phyloP scores from a whole-genome alignment of 2,113 vertebrate genomes.

The Acrocephalus arundinaceus region DNA sequence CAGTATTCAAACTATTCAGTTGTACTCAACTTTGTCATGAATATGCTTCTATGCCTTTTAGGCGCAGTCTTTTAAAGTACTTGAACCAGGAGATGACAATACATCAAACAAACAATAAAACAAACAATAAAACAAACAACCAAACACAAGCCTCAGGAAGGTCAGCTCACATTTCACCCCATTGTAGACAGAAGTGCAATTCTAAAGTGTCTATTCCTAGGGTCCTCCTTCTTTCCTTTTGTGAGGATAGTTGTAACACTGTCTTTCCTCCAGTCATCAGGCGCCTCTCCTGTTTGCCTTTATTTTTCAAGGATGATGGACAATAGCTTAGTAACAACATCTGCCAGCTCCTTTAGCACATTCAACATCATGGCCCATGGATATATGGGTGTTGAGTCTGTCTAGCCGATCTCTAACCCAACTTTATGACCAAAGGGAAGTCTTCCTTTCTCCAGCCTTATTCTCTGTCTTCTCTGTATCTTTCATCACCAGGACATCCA shows the following conservation, averaged over 20 bases:
- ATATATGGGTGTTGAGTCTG: not conserved
- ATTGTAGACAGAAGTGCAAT: not conserved
- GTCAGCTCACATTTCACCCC: not conserved
- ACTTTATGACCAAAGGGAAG: not conserved
- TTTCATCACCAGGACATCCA: not conserved
- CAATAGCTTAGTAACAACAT: not conserved
- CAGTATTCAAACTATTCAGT: not conserved
- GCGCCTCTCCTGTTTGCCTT: not conserved
- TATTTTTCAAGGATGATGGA: not conserved
- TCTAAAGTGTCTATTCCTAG: not conserved
- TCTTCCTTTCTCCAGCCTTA: not conserved
- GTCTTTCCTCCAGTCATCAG: not conserved
- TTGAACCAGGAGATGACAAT: not conserved
- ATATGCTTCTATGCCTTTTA: not conserved
- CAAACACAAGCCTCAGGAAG: not conserved
- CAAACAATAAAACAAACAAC: not conserved
- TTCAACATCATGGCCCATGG: not conserved
- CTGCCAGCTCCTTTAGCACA: not conserved
- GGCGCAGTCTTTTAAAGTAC: not conserved
- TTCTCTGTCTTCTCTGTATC: not conserved
- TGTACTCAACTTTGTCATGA: not conserved
- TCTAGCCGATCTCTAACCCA: not conserved
- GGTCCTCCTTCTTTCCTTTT: not conserved
- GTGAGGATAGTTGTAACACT: not conserved
- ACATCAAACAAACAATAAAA: not conserved